Evolutionary conservation across 35 echinoderm and acorn worm genomes (phyloP).

Genomic region (Eucidaris tribuloides): DNA sequence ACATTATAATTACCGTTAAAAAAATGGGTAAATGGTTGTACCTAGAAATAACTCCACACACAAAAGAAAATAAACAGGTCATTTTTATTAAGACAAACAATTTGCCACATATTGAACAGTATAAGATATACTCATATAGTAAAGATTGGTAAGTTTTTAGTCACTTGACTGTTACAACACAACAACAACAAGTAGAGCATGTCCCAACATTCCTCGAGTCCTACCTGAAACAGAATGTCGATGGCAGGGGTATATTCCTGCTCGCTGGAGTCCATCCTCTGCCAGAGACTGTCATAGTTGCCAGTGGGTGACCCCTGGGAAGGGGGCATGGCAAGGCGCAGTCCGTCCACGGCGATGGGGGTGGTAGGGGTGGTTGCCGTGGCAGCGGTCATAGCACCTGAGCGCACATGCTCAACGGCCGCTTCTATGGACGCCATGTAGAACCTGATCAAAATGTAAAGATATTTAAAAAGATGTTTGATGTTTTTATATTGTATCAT

Average conservation of each 20-base stretch:
- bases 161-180: too few relatives aligned
- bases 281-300: constrained; percentile 68
- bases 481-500: neutral
- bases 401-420: constrained; percentile 91
- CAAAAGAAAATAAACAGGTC: too few relatives aligned
- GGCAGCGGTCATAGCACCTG: constrained; percentile 57
- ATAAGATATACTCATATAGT: too few relatives aligned
- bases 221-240: constrained; percentile 87
- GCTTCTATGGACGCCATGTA: constrained; percentile 95
- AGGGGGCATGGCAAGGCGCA: neutral
- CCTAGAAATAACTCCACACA: too few relatives aligned
- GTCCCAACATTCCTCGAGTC: neutral
- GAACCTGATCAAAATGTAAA: constrained; percentile 48
- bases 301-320: neutral
- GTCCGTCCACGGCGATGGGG: neutral
- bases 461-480: neutral
- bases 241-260: constrained; percentile 59
- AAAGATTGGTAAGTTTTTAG: too few relatives aligned
- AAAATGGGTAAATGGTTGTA: too few relatives aligned
- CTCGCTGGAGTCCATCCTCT: constrained; percentile 60
- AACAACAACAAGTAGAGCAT: too few relatives aligned
- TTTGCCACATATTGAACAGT: too few relatives aligned
- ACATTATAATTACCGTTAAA: too few relatives aligned
- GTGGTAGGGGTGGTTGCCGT: constrained; percentile 5
- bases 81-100: too few relatives aligned